Conservation (phyloP, 1,140 invertebrate species). For the Platorchestia sp. region DNA sequence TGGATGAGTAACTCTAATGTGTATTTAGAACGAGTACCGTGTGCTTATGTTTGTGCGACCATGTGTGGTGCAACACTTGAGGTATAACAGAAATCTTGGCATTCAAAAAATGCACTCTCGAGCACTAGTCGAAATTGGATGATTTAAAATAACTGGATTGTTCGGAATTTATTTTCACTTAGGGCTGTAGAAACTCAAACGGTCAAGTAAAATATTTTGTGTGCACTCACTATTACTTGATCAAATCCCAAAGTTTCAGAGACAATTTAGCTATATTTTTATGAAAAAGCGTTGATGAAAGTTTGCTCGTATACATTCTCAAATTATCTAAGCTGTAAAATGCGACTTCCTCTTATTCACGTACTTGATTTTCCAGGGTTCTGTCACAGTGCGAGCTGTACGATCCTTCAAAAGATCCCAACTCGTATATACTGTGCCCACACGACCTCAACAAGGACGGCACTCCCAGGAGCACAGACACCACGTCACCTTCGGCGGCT, state of each 20-base stretch:
- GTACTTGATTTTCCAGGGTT: neutral
- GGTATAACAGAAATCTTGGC: no score
- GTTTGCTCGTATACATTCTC: neutral
- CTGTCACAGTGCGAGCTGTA: conserved; percentile 44
- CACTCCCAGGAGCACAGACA: conserved; percentile 2
- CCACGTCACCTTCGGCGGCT: neutral
- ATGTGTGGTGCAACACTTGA: no score
- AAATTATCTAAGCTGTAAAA: neutral
- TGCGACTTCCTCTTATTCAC: neutral
- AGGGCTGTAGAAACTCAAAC: no score
- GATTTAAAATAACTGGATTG: no score
- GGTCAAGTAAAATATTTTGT: no score
- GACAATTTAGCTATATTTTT: no score
- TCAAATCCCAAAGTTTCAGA: no score
- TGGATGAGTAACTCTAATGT: neutral
- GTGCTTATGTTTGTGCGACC: neutral
- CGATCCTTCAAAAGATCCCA: neutral
- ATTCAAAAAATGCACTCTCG: no score
- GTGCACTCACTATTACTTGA: no score
- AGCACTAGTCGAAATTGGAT: no score
- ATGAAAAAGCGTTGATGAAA: neutral
- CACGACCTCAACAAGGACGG: conserved; percentile 4
- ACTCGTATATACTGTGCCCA: conserved; percentile 5
- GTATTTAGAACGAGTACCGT: neutral
- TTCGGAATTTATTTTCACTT: no score